Evolutionary conservation across 2,797 vertebrate genomes (phyloP), one percentile per base, ranked within the genome.

Genomic region (Trematomus bernacchii): DNA sequence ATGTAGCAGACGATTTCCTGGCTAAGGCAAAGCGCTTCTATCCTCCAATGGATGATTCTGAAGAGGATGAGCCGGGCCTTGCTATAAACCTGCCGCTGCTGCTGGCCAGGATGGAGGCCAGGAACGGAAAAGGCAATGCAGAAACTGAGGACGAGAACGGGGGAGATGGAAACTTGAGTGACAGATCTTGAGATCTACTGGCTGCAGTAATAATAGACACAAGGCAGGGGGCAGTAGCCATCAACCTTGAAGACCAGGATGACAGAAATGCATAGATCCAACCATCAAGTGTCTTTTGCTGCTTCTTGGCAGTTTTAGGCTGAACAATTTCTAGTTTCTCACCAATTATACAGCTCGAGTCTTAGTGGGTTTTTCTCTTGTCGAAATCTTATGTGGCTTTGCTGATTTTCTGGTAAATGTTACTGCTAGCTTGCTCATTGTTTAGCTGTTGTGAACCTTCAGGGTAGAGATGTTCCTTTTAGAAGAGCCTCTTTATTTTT

Each of bases 1-100:
- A 97, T 1, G 93, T 93, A 5, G 96, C 92, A 7, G 95, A 96
- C 0, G 96, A 96, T 69, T 96, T 97, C 77, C 13, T 96, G 69
- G 88, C 92, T 0, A 96, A 95, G 58, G 95, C 96, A 0, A 95
- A 76, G 27, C 93, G 91, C 33, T 96, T 96, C 87, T 96, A 95
- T 60, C 96, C 96, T 6, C 92, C 94, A 0, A 91, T 48, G 5
- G 90, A 94, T 0, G 90, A 93, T 0, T 95, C 94, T 0, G 95
- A 95, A 0, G 93, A 93, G 48, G 92, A 94, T 0, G 4, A 0
- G 3, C 46, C 80, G 0, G 91, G 85, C 10, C 83, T 91, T 1
- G 11, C 43, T 47, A 89, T 93, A 6, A 93, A 93, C 82, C 90
- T 94, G 62, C 95, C 96, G 0, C 79, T 95, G 85, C 89, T 96